A percentile compares a stretch with the other conserved stretches of the same genome.
Evolutionary conservation across 2,888 invertebrate species (phyloP).

Genomic region (Dicroscelio sp.): DNA sequence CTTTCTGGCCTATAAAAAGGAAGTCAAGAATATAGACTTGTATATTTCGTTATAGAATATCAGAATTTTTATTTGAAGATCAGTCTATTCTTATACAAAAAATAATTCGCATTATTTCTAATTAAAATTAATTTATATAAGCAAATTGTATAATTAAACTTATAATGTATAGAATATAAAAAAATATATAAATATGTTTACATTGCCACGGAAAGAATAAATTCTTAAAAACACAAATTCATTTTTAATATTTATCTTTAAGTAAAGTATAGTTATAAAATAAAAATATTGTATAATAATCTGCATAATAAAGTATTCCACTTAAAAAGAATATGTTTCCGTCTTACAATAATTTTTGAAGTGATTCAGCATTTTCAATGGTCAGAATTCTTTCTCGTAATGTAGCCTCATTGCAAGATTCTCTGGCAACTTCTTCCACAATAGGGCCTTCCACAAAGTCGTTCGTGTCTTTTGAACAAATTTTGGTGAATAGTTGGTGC

Average conservation of each 20-base stretch:
- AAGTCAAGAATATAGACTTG: neutral
- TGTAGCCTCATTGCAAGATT: neutral
- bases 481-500: slow-evolving; percentile 35
- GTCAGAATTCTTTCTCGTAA: neutral
- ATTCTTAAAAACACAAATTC: too few relatives aligned
- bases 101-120: too few relatives aligned
- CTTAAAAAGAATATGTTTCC: neutral
- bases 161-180: too few relatives aligned
- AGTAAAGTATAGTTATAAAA: too few relatives aligned
- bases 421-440: slow-evolving; percentile 35
- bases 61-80: too few relatives aligned
- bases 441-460: neutral
- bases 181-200: too few relatives aligned
- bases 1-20: neutral
- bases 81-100: too few relatives aligned
- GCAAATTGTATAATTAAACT: too few relatives aligned
- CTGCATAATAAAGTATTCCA: neutral
- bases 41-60: neutral
- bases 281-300: neutral
- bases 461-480: slow-evolving; percentile 46
- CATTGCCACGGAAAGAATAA: too few relatives aligned
- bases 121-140: too few relatives aligned
- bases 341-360: neutral
- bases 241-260: too few relatives aligned
- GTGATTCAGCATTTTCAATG: neutral